Percentiles rank a stretch among this genome's conserved stretches.
Evolutionary conservation across 2,113 vertebrate genomes (phyloP).

Genomic region (Capricornis sumatraensis): DNA sequence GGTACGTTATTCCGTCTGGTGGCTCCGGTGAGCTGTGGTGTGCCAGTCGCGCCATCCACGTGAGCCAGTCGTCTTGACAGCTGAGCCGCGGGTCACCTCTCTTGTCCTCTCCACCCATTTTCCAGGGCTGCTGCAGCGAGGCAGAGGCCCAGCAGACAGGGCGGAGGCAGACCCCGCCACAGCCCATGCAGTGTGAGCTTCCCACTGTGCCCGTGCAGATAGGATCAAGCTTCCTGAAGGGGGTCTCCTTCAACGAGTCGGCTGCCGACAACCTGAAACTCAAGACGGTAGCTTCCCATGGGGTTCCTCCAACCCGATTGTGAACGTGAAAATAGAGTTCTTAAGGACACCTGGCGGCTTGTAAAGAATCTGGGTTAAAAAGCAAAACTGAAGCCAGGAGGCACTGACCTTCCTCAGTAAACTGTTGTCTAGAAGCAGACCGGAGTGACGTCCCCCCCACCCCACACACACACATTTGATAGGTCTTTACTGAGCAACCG

Average conservation of each 20-base stretch:
- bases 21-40: background rate
- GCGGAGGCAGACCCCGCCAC: slow-evolving; percentile 93
- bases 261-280: slow-evolving; percentile 96
- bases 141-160: slow-evolving; percentile 97
- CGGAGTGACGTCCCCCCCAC: background rate
- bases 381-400: background rate
- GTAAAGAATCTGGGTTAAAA: slow-evolving; percentile 26
- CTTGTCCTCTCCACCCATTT: background rate
- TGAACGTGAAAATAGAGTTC: slow-evolving; percentile 24
- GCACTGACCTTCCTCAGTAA: background rate
- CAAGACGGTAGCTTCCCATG: slow-evolving; percentile 88
- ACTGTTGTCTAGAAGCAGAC: background rate
- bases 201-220: slow-evolving; percentile 97
- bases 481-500: background rate
- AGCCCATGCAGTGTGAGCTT: slow-evolving; percentile 97
- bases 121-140: slow-evolving; percentile 95
- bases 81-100: background rate
- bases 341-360: background rate
- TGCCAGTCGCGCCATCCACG: background rate
- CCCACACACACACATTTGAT: background rate
- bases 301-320: background rate
- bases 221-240: slow-evolving; percentile 95
- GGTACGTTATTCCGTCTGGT: slow-evolving; percentile 77
- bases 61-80: background rate
- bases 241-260: slow-evolving; percentile 97